Percentiles rank a stretch among this genome's conserved stretches.
These are phyloP conservation scores for Willowsia nigromaculata DNA, from an alignment of 2,888 invertebrate species.

Conservation along the genomic window DNA sequence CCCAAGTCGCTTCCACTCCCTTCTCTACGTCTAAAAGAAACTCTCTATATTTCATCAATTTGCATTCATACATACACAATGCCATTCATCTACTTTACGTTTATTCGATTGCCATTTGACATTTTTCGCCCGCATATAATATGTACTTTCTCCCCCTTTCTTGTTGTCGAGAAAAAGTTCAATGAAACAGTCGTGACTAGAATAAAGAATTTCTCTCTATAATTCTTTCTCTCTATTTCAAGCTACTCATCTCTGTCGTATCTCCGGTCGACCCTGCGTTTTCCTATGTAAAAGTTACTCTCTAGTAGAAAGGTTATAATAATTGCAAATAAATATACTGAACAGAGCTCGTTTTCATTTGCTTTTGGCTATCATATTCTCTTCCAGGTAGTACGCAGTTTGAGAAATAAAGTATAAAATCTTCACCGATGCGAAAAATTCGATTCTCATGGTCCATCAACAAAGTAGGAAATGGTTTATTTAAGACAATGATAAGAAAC, in stretches of 20 bases:
- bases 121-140: not conserved
- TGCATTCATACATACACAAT: conserved; percentile 2
- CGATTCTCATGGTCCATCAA: conserved; percentile 60
- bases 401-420: not conserved
- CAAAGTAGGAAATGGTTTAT: conserved; percentile 51
- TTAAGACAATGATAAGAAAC: conserved; percentile 18
- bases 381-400: not conserved
- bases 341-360: not conserved
- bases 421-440: conserved; percentile 42
- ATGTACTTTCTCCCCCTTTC: not conserved
- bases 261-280: not conserved
- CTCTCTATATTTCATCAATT: conserved; percentile 30
- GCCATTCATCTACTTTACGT: not conserved
- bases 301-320: not conserved
- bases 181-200: conserved; percentile 25
- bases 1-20: not conserved
- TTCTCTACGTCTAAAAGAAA: not conserved
- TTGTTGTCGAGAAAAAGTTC: conserved; percentile 19
- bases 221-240: not conserved
- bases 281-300: not conserved
- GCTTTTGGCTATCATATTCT: not conserved
- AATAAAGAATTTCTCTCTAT: not conserved
- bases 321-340: not conserved
- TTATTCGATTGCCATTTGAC: conserved; percentile 21
- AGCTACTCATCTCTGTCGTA: not conserved